Evolutionary conservation across 1,140 invertebrate species (phyloP), one percentile per base, ranked within the genome.

Genomic region (Nephotettix cincticeps): DNA sequence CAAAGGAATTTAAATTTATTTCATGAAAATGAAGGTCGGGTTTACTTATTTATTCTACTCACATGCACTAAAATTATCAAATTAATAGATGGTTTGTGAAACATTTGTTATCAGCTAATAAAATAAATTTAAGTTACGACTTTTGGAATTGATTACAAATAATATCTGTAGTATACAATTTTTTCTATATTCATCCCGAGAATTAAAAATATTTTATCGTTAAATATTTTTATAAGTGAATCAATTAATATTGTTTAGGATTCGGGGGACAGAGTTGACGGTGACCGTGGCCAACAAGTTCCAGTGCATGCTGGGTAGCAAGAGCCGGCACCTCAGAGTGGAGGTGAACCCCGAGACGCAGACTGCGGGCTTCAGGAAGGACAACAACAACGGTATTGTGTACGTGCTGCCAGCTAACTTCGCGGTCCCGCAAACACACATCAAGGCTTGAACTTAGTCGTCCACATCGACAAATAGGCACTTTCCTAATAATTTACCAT

Each of bases 251-350:
- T 51, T n/a, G 6, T 69, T 6, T 74, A 91, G 90, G 74, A 80
- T 86, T 61, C 81, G 85, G 71, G 82, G 82, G 14, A 79, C 79
- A 36, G 89, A 92, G 63, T 76, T 93, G 54, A 85, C 85, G 72
- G 89, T 92, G 0, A 90, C 85, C 27, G 86, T 92, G 0, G 84
- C 81, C 64, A 84, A 85, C 54, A 83, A 81, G 47, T 83, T 91
- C 69, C 85, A 87, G 43, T 92, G 90, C 76, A 91, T 90, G 83
- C 79, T 93, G 43, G 91, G 91, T n/a, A 86, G 88, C 71, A 93
- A 93, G 76, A 85, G 84, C 29, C 83, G 85, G 70, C 78, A 84
- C 21, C 80, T 94, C 21, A 78, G 80, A 29, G 84, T 93, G 11
- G 87, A 91, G 76, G 84, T 87, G 1, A 79, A 81, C 65, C 81